These are phyloP conservation scores for Luidia sarsii DNA, from an alignment of 53 echinoderm and acorn worm species.

Conservation along the genomic window DNA sequence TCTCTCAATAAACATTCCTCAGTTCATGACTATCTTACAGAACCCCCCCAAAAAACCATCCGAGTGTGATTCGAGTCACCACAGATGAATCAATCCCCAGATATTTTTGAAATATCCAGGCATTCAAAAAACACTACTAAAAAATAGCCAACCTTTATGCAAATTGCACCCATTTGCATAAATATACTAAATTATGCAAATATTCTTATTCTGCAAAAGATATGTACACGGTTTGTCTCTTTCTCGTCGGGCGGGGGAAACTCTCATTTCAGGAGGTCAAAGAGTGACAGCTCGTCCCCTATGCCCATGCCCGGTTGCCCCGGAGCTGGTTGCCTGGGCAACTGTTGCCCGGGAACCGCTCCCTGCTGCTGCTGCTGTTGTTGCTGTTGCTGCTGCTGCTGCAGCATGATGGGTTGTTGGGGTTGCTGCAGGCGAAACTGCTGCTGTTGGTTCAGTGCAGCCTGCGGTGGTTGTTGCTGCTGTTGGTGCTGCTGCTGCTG, in stretches of 20 bases:
- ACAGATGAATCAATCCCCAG: too few relatives aligned
- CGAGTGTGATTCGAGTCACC: too few relatives aligned
- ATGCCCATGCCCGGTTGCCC: conserved; percentile 30
- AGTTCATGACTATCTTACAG: too few relatives aligned
- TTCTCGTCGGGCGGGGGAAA: too few relatives aligned
- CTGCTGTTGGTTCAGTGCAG: conserved; percentile 33
- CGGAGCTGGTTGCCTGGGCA: conserved; percentile 29
- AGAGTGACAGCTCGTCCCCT: conserved; percentile 43
- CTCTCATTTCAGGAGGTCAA: conserved; percentile 44
- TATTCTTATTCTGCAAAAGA: not conserved
- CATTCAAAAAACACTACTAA: too few relatives aligned
- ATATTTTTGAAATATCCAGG: too few relatives aligned
- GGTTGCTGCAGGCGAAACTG: conserved; percentile 56
- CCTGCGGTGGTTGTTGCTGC: conserved; percentile 42
- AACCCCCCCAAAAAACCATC: too few relatives aligned
- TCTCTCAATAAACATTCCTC: too few relatives aligned
- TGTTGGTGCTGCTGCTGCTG: conserved; percentile 50
- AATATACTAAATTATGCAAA: conserved; percentile 1
- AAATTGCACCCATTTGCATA: too few relatives aligned
- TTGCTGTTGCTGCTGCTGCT: too few relatives aligned
- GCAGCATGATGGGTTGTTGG: conserved; percentile 73
- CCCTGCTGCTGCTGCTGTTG: conserved; percentile 53
- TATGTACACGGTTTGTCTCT: not conserved
- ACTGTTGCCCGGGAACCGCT: conserved; percentile 43
- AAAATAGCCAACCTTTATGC: too few relatives aligned